Evolutionary conservation across 2,888 invertebrate species (phyloP), one percentile per base, ranked within the genome.

Genomic region (Portevinia maculata): DNA sequence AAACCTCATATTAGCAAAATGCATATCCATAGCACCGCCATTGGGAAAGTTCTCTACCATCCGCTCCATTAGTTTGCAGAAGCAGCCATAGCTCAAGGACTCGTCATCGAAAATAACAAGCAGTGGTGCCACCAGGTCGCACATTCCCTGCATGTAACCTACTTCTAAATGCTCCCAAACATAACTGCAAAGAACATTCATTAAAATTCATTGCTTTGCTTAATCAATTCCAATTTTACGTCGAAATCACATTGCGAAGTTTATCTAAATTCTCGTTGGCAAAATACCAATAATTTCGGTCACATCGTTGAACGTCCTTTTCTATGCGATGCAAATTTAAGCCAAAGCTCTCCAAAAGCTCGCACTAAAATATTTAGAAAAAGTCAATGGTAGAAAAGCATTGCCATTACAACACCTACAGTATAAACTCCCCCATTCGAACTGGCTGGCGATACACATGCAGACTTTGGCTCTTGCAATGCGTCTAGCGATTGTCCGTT

Each of bases 91-190:
- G 1, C 98, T 95, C 11, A 95, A 91, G 0, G 97, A 96, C 90
- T 98, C 98, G 89, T 99, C 98, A 88, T 97, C 95, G 91, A 98
- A 95, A 87, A 97, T 95, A 13, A 98, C 98, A 19, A 99, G 92
- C 1, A 99, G 91, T 0, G 98, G 98, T 0, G 98, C 98, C 0
- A 96, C 97, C 75, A 99, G 92, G 91, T 98, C 98, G 90, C 98
- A 98, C 98, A 98, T 99, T 86, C 98, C 98, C 90, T 98, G 98
- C 93, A 98, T 97, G 91, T 99, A 99, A 13, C 98, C 98, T 39
- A 95, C 94, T 59, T 98, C 97, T 85, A 99, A 91, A 89, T 98
- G 96, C 88, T 98, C 96, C 97, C 98, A 98, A 1, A 99, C 98
- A 91, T 97, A 98, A 8, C 97, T 97, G 87, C n/a, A 74, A 73